Conservation (phyloP, 2,797 vertebrate genomes). For the Spondyliosoma cantharus region DNA sequence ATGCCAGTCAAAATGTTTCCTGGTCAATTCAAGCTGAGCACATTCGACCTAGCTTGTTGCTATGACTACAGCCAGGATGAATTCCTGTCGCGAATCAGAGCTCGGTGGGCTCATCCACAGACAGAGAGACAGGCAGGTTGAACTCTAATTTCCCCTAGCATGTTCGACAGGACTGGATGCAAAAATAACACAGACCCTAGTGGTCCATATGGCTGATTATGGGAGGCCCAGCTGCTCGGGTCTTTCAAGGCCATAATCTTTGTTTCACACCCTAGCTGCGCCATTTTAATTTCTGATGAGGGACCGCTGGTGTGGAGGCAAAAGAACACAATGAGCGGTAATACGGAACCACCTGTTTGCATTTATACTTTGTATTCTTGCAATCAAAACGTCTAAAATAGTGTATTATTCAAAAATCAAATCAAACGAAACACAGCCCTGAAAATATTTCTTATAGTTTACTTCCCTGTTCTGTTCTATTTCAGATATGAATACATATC, state of each 20-base stretch:
- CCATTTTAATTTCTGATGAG: constrained; percentile 72
- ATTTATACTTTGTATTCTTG: constrained; percentile 1
- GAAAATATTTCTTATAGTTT: constrained; percentile 2
- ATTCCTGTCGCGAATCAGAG: constrained; percentile 62
- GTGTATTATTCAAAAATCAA: not conserved
- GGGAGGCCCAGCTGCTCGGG: constrained; percentile 70
- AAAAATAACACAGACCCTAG: constrained; percentile 66
- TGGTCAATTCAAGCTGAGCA: constrained; percentile 61
- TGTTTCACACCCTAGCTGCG: constrained; percentile 69
- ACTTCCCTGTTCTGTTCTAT: not conserved
- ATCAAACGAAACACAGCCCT: not conserved
- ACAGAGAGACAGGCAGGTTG: constrained; percentile 64
- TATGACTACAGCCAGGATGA: constrained; percentile 74
- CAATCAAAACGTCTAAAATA: not conserved
- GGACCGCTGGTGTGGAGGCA: constrained; percentile 23
- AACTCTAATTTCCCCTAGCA: constrained; percentile 72
- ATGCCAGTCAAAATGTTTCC: constrained; percentile 57
- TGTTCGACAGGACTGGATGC: constrained; percentile 69
- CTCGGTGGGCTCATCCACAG: constrained; percentile 46
- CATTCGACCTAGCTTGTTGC: constrained; percentile 73
- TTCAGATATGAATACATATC: constrained; percentile 1
- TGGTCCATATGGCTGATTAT: constrained; percentile 72
- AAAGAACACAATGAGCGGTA: constrained; percentile 25
- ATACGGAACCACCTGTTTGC: constrained; percentile 46
- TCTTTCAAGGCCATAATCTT: constrained; percentile 73